Evolutionary conservation across 1,140 invertebrate species (phyloP), one percentile per base, ranked within the genome.

Genomic region (Brachionus asplanchnoidis): DNA sequence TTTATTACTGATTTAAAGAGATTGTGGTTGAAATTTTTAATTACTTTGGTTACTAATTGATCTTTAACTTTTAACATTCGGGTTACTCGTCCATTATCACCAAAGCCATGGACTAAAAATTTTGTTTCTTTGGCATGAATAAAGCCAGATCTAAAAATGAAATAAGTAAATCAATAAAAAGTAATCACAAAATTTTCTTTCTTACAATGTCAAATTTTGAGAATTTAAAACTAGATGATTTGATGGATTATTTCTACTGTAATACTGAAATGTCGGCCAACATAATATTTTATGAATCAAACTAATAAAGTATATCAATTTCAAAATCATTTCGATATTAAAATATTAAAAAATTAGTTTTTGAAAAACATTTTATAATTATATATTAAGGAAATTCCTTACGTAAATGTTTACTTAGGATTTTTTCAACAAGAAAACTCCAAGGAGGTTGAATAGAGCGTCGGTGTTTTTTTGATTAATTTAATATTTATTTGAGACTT

Each of bases 1-100:
- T 8, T 56, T 80, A 28, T 36, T 53, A 17, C 60, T 56, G 14
- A 80, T 36, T 56, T 12, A 80, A 20, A 80, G 2, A 56, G 23
- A 17, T 11, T 1, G 17, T 60, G 7, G 44, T 4, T 36, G 12
- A 0, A 79, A 11, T n/a, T 53, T 50, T 23, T 23, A n/a, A 65
- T 28, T 82, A 68, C 73, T 77, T 78, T 26, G 77, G 86, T 84
- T 0, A 88, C 28, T 44, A 87, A 84, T 44, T 86, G 86, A 65
- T 87, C 86, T 84, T 87, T 87, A 86, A 87, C 87, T n/a, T 84
- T 17, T 40, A 87, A 65, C 9, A 87, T 50, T 86, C 87, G 32
- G n/a, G 50, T 82, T n/a, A 60, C n/a, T 20, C 32, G 32, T 0
- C 79, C 65, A 68, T 68, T 82, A 82, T 82, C 79, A 11, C 79